Evolutionary conservation across 1,140 invertebrate species (phyloP), one percentile per base, ranked within the genome.

Genomic region (Brachionus koreanus): DNA sequence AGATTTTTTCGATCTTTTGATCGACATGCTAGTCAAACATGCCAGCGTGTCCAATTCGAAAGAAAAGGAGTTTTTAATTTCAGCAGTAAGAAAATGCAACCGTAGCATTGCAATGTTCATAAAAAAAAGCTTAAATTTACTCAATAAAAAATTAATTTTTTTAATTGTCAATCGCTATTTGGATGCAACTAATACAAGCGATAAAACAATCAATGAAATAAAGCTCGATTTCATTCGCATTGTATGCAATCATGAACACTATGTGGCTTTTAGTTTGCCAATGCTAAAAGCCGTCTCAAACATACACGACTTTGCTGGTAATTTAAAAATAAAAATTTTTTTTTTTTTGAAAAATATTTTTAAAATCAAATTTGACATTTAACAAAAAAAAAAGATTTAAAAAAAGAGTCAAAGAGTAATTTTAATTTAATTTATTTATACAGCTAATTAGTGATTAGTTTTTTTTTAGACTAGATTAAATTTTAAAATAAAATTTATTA

Each of bases 171-270:
- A 67, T 10, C 43, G 42, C 12, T 82, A 82, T 39, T 43, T 65
- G 57, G 57, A 82, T 10, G 16, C 39, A 16, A 23, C 43, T 3
- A 29, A 65, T 61, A 25, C 42, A 10, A 46, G 35, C 19, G 57
- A 82, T 49, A 65, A 82, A 35, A 37, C 13, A 35, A 39, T 65
- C 4, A 19, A 61, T 19, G 49, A 79, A 42, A 84, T 92, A 0
- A 92, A 94, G 89, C 87, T 97, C n/a, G 94, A 96, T 85, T 95
- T 97, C 85, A 90, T 97, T 0, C 91, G 95, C 67, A 96, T 97
- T 29, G 90, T 98, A 2, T 97, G 95, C 87, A 94, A 94, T 52
- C 96, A 98, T 88, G 96, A 98, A 87, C 96, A 95, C 90, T 98
- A 93, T 89, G 92, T 95, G 61, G 91, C 93, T 23, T 90, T 95